phyloP scores from a whole-genome alignment of 2,888 invertebrate species.

The Drosophila tanythrix region DNA sequence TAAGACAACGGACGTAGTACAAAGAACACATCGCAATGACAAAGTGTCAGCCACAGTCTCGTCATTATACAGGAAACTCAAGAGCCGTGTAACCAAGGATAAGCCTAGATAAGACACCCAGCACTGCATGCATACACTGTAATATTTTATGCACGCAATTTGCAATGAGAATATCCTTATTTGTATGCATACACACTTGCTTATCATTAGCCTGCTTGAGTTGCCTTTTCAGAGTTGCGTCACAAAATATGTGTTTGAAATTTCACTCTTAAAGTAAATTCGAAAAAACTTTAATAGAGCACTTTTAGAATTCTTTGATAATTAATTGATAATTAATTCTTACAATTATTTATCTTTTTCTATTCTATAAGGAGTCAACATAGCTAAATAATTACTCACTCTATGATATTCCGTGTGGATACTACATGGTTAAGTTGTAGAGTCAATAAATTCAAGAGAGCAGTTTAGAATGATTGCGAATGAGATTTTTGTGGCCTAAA shows the following conservation, averaged over 20 bases:
- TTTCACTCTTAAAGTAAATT: neutral
- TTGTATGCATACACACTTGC: constrained; percentile 10
- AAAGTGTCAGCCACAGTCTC: constrained; percentile 52
- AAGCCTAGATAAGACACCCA: constrained; percentile 48
- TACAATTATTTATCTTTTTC: neutral
- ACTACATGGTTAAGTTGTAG: neutral
- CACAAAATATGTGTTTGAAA: neutral
- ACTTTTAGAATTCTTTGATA: neutral
- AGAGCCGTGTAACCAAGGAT: constrained; percentile 22
- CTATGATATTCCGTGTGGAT: too few species aligned
- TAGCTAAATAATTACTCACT: neutral
- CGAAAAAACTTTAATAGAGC: neutral
- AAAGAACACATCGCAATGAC: constrained; percentile 21
- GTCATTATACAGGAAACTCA: constrained; percentile 40
- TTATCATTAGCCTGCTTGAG: neutral
- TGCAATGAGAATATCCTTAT: neutral
- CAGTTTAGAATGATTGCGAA: neutral
- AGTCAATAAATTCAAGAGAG: neutral
- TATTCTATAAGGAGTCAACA: too few species aligned
- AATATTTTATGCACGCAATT: constrained; percentile 10
- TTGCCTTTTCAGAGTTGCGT: neutral
- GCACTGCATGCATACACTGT: constrained; percentile 17
- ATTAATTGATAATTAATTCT: neutral
- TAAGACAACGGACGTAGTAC: constrained; percentile 55
- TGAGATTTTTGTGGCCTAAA: neutral